phyloP scores from a whole-genome alignment of 1,140 invertebrate genomes.

The Dufourea novaeangliae region DNA sequence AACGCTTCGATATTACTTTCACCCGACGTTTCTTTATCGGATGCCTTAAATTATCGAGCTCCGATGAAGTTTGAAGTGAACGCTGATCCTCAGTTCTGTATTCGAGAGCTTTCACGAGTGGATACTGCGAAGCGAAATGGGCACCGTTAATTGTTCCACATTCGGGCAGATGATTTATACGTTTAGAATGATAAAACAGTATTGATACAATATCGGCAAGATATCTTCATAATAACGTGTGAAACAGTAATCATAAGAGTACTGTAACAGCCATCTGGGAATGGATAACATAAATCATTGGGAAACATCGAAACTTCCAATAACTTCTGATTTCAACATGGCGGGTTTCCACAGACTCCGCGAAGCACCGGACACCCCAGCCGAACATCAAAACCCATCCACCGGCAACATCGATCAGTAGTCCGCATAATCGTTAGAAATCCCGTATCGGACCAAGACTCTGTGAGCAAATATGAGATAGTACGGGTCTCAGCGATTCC shows the following conservation, averaged over 20 bases:
- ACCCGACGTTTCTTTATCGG: neutral
- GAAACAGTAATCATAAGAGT: too few relatives aligned
- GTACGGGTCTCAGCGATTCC: slow-evolving; percentile 1
- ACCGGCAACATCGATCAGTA: neutral
- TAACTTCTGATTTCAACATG: too few relatives aligned
- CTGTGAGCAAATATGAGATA: neutral
- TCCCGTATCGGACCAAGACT: neutral
- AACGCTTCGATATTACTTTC: slow-evolving; percentile 5
- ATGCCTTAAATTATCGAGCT: neutral
- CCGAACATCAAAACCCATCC: too few relatives aligned
- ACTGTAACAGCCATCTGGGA: too few relatives aligned
- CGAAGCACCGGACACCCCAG: too few relatives aligned
- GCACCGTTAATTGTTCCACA: neutral
- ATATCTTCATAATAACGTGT: too few relatives aligned
- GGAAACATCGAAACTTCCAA: too few relatives aligned
- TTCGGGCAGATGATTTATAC: neutral
- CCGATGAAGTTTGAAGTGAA: neutral
- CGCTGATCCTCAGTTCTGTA: too few relatives aligned
- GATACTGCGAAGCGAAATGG: neutral
- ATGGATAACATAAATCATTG: too few relatives aligned
- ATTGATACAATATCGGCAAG: too few relatives aligned
- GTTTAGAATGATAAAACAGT: neutral
- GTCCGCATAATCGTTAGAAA: neutral
- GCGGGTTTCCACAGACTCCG: too few relatives aligned
- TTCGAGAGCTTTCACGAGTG: too few relatives aligned